Evolutionary conservation across 2,888 invertebrate species (phyloP).

Genomic region (Callyntrura guangdongensis): DNA sequence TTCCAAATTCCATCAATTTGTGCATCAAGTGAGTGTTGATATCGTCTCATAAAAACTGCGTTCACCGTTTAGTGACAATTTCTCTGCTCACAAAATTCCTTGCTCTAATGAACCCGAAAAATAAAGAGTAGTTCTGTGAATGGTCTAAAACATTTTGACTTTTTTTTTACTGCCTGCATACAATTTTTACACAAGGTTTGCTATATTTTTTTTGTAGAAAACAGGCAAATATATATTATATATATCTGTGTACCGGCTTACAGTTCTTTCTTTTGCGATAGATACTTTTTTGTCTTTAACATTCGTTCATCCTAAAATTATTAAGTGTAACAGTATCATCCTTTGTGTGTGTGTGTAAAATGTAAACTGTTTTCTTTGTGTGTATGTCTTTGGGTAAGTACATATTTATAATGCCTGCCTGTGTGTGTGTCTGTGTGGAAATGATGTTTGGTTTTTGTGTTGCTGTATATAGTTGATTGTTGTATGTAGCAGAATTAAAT

Average conservation of each 20-base stretch:
- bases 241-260: constrained; percentile 16
- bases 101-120: constrained; percentile 5
- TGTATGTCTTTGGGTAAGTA: not conserved
- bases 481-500: not conserved
- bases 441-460: not conserved
- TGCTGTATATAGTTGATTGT: not conserved
- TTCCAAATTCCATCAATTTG: constrained; percentile 20
- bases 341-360: not conserved
- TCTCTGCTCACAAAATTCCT: constrained; percentile 10
- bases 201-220: constrained; percentile 27
- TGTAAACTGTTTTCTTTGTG: constrained; percentile 5
- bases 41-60: not conserved
- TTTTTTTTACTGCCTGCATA: constrained; percentile 9
- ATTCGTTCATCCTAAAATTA: not conserved
- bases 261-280: not conserved
- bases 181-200: not conserved
- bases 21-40: constrained; percentile 5
- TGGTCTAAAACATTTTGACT: constrained; percentile 5
- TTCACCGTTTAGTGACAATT: not conserved
- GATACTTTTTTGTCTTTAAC: constrained; percentile 17
- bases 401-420: not conserved
- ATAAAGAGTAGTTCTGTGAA: not conserved
- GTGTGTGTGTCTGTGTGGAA: not conserved
- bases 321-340: not conserved
- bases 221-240: constrained; percentile 28